phyloP scores from a whole-genome alignment of 2,888 invertebrate species.

The Nephrotoma appendiculata region DNA sequence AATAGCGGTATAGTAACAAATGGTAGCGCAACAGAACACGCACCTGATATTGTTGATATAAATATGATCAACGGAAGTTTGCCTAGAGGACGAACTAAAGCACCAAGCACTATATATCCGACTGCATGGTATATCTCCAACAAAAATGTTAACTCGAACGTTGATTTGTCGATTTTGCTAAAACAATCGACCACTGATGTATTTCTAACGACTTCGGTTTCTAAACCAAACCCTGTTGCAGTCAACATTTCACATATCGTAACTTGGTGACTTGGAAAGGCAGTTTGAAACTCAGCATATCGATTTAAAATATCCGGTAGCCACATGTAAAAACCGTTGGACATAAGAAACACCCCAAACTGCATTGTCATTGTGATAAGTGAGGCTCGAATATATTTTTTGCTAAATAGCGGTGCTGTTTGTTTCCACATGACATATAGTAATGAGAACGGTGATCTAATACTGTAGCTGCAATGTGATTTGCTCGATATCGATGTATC shows the following conservation, averaged over 20 bases:
- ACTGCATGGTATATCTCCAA: constrained; percentile 21
- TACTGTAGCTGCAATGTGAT: neutral
- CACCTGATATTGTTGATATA: constrained; percentile 6
- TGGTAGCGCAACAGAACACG: constrained; percentile 12
- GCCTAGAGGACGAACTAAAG: constrained; percentile 20
- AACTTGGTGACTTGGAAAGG: constrained; percentile 18
- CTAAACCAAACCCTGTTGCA: neutral
- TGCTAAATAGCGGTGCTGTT: constrained; percentile 25
- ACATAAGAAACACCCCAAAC: constrained; percentile 24
- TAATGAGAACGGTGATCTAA: neutral
- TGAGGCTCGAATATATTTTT: constrained; percentile 21
- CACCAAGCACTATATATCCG: constrained; percentile 22
- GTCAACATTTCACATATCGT: constrained; percentile 24
- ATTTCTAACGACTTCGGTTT: neutral
- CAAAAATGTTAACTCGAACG: constrained; percentile 20
- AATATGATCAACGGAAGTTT: constrained; percentile 19
- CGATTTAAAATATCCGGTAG: constrained; percentile 27
- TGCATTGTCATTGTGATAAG: constrained; percentile 23
- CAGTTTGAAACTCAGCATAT: constrained; percentile 20
- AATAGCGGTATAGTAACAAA: constrained; percentile 18
- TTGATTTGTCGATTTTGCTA: constrained; percentile 21
- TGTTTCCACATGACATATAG: constrained; percentile 23
- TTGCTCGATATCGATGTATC: neutral
- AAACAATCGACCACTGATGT: constrained; percentile 12
- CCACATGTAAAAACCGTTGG: constrained; percentile 27